These are phyloP conservation scores for Reticulitermes speratus DNA, from an alignment of 1,140 invertebrate species.

Conservation along the genomic window DNA sequence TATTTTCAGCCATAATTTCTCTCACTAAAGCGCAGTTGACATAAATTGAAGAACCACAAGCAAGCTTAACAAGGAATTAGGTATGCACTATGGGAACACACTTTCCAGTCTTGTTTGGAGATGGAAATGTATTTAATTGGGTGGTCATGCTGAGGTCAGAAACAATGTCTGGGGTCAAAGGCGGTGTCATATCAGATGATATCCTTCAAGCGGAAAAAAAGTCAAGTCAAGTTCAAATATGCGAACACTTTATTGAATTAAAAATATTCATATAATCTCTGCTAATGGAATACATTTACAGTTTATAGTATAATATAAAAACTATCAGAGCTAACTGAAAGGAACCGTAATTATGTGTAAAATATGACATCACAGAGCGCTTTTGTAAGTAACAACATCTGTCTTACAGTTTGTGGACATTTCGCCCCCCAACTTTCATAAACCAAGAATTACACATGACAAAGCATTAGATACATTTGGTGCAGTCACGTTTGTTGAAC, in stretches of 20 bases:
- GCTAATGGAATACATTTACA: neutral
- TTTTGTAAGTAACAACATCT: neutral
- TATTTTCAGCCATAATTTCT: too few species aligned
- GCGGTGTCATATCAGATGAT: too few species aligned
- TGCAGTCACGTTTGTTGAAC: neutral
- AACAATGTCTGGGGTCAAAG: too few species aligned
- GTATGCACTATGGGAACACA: too few species aligned
- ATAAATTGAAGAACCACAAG: too few species aligned
- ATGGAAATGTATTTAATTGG: too few species aligned
- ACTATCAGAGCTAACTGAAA: neutral
- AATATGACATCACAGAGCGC: neutral
- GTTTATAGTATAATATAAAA: neutral
- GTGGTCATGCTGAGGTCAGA: too few species aligned
- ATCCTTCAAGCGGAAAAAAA: too few species aligned
- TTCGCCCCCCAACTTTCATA: neutral
- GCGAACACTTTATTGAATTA: neutral
- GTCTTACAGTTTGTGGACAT: neutral
- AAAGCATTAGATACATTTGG: neutral
- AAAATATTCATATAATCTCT: neutral
- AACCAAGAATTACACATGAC: neutral
- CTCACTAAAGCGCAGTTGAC: too few species aligned
- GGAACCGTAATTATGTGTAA: neutral
- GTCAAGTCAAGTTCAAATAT: neutral
- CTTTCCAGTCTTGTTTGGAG: too few species aligned
- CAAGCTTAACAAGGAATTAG: too few species aligned